These are phyloP conservation scores for Cantharis flavilabris DNA, from an alignment of 2,888 invertebrate genomes.

Conservation along the genomic window DNA sequence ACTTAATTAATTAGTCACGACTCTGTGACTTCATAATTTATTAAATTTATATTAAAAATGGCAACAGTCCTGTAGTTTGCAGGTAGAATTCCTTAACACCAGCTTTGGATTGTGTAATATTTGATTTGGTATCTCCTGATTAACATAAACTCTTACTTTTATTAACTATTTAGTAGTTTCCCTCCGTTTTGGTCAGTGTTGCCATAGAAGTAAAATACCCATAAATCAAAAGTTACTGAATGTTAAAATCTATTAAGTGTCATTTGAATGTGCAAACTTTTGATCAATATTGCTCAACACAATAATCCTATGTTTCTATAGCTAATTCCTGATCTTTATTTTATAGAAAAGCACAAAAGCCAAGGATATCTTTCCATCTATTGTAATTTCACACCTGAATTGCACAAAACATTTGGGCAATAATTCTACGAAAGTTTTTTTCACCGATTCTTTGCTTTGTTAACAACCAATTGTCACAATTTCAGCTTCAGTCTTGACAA, in stretches of 20 bases:
- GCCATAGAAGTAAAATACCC: neutral
- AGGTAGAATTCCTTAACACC: neutral
- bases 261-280: neutral
- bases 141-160: neutral
- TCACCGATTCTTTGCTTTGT: neutral
- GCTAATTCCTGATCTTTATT: neutral
- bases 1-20: neutral
- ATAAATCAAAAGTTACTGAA: neutral
- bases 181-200: neutral
- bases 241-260: neutral
- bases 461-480: neutral
- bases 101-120: neutral
- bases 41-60: neutral
- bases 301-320: neutral
- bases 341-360: neutral
- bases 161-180: neutral
- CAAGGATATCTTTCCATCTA: constrained; percentile 3
- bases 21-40: neutral
- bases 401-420: neutral
- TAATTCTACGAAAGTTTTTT: neutral
- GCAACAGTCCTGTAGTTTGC: neutral
- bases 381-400: constrained; percentile 3
- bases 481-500: neutral
- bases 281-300: neutral
- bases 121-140: neutral